Base-by-base conservation (phyloP, 2,113 vertebrate genomes). In the Furnarius figulus region DNA sequence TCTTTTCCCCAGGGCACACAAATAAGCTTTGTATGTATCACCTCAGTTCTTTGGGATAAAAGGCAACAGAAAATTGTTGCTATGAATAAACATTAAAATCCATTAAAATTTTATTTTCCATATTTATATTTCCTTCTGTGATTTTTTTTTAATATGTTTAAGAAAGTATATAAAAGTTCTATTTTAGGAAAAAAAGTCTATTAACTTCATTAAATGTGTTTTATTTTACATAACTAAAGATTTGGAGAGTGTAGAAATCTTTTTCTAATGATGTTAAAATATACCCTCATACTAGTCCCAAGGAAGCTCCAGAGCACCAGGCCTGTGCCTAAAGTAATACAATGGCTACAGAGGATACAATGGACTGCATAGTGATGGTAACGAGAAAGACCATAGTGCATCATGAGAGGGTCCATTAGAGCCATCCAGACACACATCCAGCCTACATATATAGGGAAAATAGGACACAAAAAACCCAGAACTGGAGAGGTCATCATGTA, bases 291-390 rank as follows among this genome's bases (percentile, higher is more conserved):
- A 25, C 1, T n/a, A 55, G 30, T 40, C 50, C 70, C 21, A 33
- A 10, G 5, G 30, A 90, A 50, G 4, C 2, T 39, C n/a, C 1
- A 4, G 31, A 67, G 24, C 16, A 49, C 18, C 0, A 0, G 31
- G 6, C 6, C 8, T 22, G 12, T 37, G 55, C 17, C 35, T 50
- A 52, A 66, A 77, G 55, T 17, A 25, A 30, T 55, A 14, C 15
- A 35, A 46, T 9, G 19, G 52, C 50, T n/a, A 14, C 22, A 72
- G 56, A 72, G 4, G 14, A 52, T 19, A 35, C 13, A 63, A 27
- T 18, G 16, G 18, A 14, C 14, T 50, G 24, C 3, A 12, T 18
- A 30, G 35, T 49, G 66, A 33, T 3, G 9, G 16, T 24, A 58
- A 28, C 12, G 37, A 37, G n/a, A 70, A 66, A 71, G 12, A 16